These are phyloP conservation scores for Lithophane semibrunnea DNA, from an alignment of 2,888 invertebrate genomes.

Conservation along the genomic window DNA sequence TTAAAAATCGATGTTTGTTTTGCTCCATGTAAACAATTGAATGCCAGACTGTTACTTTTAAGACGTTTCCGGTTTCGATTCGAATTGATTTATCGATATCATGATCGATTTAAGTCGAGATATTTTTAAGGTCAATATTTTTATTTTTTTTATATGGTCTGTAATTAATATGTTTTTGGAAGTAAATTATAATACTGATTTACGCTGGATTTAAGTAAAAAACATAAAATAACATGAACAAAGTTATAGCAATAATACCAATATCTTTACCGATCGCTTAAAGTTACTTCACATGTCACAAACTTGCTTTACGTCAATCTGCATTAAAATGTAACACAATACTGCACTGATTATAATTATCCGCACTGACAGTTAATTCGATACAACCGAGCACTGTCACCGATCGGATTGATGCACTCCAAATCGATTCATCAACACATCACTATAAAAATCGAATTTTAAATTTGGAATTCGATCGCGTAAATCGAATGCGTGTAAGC, in stretches of 20 bases:
- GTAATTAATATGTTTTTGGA: background rate
- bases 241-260: constrained; percentile 62
- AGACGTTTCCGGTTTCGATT: constrained; percentile 55
- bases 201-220: constrained; percentile 42
- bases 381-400: constrained; percentile 70
- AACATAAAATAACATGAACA: constrained; percentile 2
- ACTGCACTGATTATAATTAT: constrained; percentile 64
- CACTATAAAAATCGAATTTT: constrained; percentile 67
- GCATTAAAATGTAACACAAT: constrained; percentile 66
- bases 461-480: constrained; percentile 62
- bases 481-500: constrained; percentile 79
- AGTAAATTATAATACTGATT: constrained; percentile 14
- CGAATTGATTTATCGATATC: constrained; percentile 53
- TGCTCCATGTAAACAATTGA: constrained; percentile 57
- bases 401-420: constrained; percentile 69
- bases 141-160: background rate
- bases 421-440: constrained; percentile 72
- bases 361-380: constrained; percentile 65
- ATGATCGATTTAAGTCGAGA: constrained; percentile 33
- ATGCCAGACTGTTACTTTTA: constrained; percentile 55
- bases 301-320: constrained; percentile 61
- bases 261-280: constrained; percentile 49
- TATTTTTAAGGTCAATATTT: constrained; percentile 45
- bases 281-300: constrained; percentile 64
- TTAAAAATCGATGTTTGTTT: constrained; percentile 54